Evolutionary conservation across 2,113 vertebrate genomes (phyloP).

Genomic region (Thryonomys swinderianus): DNA sequence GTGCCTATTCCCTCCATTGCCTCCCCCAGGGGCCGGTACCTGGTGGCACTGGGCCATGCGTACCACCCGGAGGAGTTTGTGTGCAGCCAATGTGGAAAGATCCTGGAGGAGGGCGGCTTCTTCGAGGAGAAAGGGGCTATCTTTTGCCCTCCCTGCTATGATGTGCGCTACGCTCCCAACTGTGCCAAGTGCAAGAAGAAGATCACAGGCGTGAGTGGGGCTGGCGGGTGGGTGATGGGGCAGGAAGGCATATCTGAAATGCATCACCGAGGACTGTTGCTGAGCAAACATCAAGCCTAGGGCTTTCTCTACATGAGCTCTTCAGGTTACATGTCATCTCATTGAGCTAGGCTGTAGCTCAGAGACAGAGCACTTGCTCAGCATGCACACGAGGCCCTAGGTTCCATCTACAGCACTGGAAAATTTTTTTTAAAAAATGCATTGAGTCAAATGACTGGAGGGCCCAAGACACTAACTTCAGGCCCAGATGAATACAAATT

Average conservation of each 20-base stretch:
- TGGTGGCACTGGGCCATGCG: conserved; percentile 96
- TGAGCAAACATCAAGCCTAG: not conserved
- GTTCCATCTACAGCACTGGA: not conserved
- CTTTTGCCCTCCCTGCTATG: conserved; percentile 96
- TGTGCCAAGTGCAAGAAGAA: conserved; percentile 99
- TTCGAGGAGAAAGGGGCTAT: conserved; percentile 97
- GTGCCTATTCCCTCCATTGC: accelerated
- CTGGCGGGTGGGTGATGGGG: not conserved
- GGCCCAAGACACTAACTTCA: not conserved
- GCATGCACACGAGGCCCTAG: not conserved
- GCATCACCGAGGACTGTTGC: not conserved
- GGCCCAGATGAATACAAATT: not conserved
- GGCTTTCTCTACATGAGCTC: not conserved
- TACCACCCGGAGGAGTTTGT: conserved; percentile 99
- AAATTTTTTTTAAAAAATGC: not conserved
- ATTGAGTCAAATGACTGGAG: not conserved
- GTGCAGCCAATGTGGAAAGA: conserved; percentile 95
- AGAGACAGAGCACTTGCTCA: not conserved
- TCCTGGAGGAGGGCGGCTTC: conserved; percentile 97
- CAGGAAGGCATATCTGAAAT: not conserved
- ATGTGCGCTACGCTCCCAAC: conserved; percentile 94
- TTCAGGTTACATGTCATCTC: not conserved
- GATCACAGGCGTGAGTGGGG: conserved; percentile 93
- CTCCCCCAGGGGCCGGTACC: conserved; percentile 93
- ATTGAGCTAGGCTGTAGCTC: not conserved